These are phyloP conservation scores for Drosophila sproati DNA, from an alignment of 1,140 invertebrate species.

Conservation along the genomic window DNA sequence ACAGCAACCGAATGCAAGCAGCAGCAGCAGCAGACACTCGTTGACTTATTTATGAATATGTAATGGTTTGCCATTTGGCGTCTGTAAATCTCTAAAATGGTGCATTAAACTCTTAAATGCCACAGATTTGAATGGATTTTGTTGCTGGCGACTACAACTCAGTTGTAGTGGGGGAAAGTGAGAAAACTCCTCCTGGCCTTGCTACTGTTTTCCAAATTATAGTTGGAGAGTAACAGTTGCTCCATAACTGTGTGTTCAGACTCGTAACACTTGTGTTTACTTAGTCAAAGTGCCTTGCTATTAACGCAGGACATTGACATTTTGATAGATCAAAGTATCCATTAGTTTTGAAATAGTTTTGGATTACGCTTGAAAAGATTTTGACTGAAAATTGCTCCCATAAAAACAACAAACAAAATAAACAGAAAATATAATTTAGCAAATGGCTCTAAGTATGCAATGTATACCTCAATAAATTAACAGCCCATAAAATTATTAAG, in stretches of 20 bases:
- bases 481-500: constrained; percentile 72
- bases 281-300: neutral
- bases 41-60: constrained; percentile 74
- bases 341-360: constrained; percentile 10
- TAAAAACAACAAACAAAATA: neutral
- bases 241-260: neutral
- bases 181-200: neutral
- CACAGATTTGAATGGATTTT: constrained; percentile 3
- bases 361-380: constrained; percentile 4
- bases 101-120: constrained; percentile 20
- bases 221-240: neutral
- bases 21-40: constrained; percentile 33
- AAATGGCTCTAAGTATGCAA: constrained; percentile 27
- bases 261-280: no score
- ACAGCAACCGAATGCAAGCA: constrained; percentile 2
- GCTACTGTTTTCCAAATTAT: neutral
- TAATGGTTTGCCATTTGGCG: constrained; percentile 2
- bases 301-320: neutral
- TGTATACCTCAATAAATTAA: constrained; percentile 66
- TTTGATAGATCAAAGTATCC: neutral
- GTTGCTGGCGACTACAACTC: constrained; percentile 20
- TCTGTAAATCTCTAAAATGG: constrained; percentile 20
- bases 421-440: constrained; percentile 12
- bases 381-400: neutral
- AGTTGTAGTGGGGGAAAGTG: neutral